These are phyloP conservation scores for Galleria mellonella DNA, from an alignment of 1,140 invertebrate genomes.

Conservation along the genomic window DNA sequence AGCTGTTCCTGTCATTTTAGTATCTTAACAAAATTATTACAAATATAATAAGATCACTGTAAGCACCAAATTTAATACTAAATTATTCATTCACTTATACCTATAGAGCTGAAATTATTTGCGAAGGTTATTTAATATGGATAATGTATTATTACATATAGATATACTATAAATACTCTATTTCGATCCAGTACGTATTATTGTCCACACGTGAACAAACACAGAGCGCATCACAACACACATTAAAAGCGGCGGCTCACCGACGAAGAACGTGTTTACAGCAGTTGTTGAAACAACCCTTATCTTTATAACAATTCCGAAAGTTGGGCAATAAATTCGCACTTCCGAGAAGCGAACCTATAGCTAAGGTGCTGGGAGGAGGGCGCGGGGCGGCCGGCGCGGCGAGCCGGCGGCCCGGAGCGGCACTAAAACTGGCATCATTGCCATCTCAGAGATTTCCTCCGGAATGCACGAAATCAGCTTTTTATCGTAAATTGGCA, in stretches of 20 bases:
- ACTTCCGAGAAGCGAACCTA: conserved; percentile 12
- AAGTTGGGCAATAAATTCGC: conserved; percentile 45
- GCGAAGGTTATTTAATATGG: too few species aligned
- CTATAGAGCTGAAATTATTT: too few species aligned
- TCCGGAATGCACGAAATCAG: conserved; percentile 26
- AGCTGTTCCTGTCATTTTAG: too few species aligned
- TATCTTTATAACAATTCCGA: conserved; percentile 32
- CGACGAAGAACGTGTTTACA: conserved; percentile 14
- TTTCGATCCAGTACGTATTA: too few species aligned
- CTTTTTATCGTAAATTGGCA: conserved; percentile 50
- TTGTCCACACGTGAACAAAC: neutral
- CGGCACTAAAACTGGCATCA: conserved; percentile 26
- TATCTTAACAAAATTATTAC: too few species aligned
- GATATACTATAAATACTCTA: too few species aligned
- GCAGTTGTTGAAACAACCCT: conserved; percentile 34
- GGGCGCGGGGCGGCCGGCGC: neutral
- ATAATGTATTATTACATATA: too few species aligned
- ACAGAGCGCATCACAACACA: neutral
- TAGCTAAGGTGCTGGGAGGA: too few species aligned
- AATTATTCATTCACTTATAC: too few species aligned
- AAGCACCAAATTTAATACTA: too few species aligned
- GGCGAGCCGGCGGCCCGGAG: neutral
- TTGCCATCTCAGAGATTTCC: conserved; percentile 24
- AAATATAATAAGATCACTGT: too few species aligned
- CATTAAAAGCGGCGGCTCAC: neutral